Percentiles rank a stretch among this genome's conserved stretches.
Evolutionary conservation across 1,140 invertebrate genomes (phyloP).

Genomic region (Orius insidiosus): DNA sequence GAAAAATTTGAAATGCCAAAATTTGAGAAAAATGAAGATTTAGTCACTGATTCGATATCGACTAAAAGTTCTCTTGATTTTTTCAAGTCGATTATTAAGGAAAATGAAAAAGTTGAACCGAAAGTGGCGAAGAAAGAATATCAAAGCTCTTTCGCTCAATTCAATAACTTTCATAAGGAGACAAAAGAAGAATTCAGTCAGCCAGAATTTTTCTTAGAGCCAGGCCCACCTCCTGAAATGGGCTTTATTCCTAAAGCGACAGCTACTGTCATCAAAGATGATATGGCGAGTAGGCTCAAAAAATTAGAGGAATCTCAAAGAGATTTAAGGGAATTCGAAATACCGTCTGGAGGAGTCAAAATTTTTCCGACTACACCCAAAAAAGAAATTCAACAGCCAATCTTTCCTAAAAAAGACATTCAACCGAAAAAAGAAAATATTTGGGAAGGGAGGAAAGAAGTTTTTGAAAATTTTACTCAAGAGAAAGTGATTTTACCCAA

Average conservation of each 20-base stretch:
- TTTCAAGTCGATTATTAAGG: slow-evolving; percentile 36
- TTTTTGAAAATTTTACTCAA: slow-evolving; percentile 16
- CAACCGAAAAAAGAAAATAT: not conserved
- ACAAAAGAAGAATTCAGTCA: slow-evolving; percentile 2
- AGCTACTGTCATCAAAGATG: slow-evolving; percentile 27
- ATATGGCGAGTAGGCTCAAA: slow-evolving; percentile 40
- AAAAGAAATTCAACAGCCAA: slow-evolving; percentile 22
- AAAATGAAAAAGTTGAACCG: slow-evolving; percentile 21
- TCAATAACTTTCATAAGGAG: slow-evolving; percentile 8
- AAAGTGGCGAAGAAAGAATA: not conserved
- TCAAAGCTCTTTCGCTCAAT: not conserved
- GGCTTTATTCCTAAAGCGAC: slow-evolving; percentile 38
- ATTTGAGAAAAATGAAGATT: slow-evolving; percentile 4
- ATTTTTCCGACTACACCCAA: slow-evolving; percentile 31
- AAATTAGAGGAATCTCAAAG: slow-evolving; percentile 42
- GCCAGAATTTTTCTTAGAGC: slow-evolving; percentile 37
- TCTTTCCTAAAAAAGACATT: slow-evolving; percentile 3
- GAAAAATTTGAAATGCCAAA: no score
- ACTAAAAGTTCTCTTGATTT: slow-evolving; percentile 36
- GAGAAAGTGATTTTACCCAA: slow-evolving; percentile 12
- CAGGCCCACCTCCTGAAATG: slow-evolving; percentile 55
- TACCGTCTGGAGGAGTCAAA: slow-evolving; percentile 42
- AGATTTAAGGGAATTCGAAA: slow-evolving; percentile 33
- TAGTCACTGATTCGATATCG: slow-evolving; percentile 24
- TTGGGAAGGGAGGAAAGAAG: slow-evolving; percentile 13